Percentiles rank a stretch among this genome's conserved stretches.
Conservation (phyloP, 2,888 invertebrate species). For the Chrysodeixis includens region DNA sequence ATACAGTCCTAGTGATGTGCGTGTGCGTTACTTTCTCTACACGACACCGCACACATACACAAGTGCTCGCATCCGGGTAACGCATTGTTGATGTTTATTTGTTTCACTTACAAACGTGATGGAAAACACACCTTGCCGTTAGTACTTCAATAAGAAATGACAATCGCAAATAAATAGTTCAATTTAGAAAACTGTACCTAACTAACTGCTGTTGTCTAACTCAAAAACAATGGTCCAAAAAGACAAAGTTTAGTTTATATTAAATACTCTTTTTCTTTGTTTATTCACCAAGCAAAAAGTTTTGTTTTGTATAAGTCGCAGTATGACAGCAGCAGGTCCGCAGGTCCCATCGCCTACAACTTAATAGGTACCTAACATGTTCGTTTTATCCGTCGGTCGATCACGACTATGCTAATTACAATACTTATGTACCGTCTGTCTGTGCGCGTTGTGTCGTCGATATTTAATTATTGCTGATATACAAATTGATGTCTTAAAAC, state of each 20-base stretch:
- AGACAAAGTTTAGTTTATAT: too few species aligned
- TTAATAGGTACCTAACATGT: conserved; percentile 25
- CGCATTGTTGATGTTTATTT: conserved; percentile 38
- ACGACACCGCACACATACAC: conserved; percentile 71
- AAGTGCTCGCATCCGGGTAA: conserved; percentile 65
- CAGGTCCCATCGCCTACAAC: conserved; percentile 11
- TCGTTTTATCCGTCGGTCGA: conserved; percentile 26
- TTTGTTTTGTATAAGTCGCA: neutral
- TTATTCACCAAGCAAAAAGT: neutral
- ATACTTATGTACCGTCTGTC: conserved; percentile 12
- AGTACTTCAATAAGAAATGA: neutral
- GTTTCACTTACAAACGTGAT: conserved; percentile 37
- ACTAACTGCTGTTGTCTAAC: too few species aligned
- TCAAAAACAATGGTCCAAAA: too few species aligned
- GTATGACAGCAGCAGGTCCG: neutral
- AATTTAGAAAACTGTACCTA: neutral
- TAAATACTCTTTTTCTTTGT: too few species aligned
- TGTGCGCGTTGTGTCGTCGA: neutral
- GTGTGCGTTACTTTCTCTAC: conserved; percentile 72
- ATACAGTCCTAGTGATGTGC: conserved; percentile 12
- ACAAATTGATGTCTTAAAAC: conserved; percentile 1
- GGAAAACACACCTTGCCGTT: conserved; percentile 9
- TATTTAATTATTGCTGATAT: neutral
- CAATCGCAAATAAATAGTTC: neutral
- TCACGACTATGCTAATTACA: conserved; percentile 49